Conservation (phyloP, 2,113 vertebrate genomes). For the Calyptommatus sinebrachiatus region DNA sequence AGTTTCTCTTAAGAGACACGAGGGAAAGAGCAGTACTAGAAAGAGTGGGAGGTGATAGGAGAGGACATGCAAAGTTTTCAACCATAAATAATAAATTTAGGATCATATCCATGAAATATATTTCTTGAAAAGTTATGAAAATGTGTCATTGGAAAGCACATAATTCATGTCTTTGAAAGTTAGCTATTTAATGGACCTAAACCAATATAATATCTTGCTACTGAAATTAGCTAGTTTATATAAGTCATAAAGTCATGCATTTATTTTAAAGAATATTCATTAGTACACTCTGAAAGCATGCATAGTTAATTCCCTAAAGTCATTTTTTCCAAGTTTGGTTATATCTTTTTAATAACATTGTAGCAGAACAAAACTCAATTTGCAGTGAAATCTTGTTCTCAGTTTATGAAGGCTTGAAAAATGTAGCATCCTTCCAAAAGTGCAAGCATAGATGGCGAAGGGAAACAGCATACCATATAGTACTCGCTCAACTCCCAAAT, state of each 20-base stretch:
- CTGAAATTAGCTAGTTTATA: slow-evolving; percentile 20
- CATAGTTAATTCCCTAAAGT: slow-evolving; percentile 1
- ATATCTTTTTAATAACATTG: background rate
- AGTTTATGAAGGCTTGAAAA: background rate
- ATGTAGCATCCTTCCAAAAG: background rate
- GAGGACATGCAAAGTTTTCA: background rate
- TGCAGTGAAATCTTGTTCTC: background rate
- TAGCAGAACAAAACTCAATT: background rate
- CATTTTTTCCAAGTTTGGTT: background rate
- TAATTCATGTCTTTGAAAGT: slow-evolving; percentile 5
- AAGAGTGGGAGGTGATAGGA: background rate
- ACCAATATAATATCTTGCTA: slow-evolving; percentile 7
- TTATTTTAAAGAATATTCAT: slow-evolving; percentile 26
- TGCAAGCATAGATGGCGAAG: background rate
- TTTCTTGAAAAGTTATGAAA: background rate
- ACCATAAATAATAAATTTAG: background rate
- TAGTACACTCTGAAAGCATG: background rate
- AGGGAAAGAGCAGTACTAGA: too few species aligned
- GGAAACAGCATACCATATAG: background rate
- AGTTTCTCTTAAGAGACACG: background rate
- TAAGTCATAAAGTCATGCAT: slow-evolving; percentile 5
- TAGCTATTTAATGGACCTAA: slow-evolving; percentile 18
- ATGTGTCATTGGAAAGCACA: background rate
- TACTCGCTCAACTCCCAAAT: too few species aligned
- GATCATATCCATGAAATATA: background rate